phyloP scores from a whole-genome alignment of 2,888 invertebrate genomes.

The Lacanobia wlatinum region DNA sequence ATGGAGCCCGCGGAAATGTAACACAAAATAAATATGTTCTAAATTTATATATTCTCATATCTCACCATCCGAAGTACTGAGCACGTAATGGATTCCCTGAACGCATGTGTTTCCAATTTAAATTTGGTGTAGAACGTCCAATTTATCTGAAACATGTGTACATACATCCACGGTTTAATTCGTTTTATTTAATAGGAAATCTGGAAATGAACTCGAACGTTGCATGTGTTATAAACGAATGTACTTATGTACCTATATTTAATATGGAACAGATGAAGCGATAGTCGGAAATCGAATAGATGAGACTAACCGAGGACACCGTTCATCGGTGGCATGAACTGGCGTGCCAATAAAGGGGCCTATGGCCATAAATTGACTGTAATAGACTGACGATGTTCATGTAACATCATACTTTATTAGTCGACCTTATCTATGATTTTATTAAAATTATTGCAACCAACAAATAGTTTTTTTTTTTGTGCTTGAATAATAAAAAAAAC shows the following conservation, averaged over 20 bases:
- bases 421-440: too few species aligned
- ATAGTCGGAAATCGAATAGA: not conserved
- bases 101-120: constrained; percentile 58
- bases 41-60: constrained; percentile 52
- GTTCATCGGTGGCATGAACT: not conserved
- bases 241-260: not conserved
- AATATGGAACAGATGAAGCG: not conserved
- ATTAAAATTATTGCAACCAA: too few species aligned
- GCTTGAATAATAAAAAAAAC: too few species aligned
- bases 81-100: constrained; percentile 48
- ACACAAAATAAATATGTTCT: constrained; percentile 56
- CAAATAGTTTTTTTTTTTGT: too few species aligned
- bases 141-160: constrained; percentile 51
- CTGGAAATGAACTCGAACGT: constrained; percentile 11
- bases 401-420: too few species aligned
- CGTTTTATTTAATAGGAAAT: constrained; percentile 37
- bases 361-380: not conserved
- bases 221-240: constrained; percentile 22
- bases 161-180: constrained; percentile 37
- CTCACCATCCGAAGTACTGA: constrained; percentile 45
- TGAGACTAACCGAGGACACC: not conserved
- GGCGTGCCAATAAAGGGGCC: not conserved
- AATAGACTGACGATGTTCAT: not conserved
- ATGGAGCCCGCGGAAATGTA: constrained; percentile 20
- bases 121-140: constrained; percentile 53